Evolutionary conservation across 2,113 vertebrate species (phyloP), one percentile per base, ranked within the genome.

Genomic region (Triplophysa rosa): DNA sequence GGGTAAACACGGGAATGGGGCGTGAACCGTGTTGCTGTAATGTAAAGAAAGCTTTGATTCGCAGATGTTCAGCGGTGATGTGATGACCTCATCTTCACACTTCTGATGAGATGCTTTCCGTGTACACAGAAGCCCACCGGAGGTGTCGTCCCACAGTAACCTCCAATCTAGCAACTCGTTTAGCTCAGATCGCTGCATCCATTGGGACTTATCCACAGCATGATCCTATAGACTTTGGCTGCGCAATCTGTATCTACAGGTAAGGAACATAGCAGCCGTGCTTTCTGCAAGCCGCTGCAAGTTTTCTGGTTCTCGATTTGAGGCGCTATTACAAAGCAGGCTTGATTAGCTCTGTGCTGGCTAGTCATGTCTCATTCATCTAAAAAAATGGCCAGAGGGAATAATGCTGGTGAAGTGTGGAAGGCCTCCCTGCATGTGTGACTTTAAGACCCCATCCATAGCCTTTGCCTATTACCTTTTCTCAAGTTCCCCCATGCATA

Each of bases 341-440:
- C 63, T 52, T 78, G 47, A 83, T 80, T 78, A 80, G 71, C 78
- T 82, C 80, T 59, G 67, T 54, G 66, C 74, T 45, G 54, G 68
- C 68, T 75, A 83, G 78, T 80, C 78, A 80, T 52, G 64, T 80
- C 71, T 80, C 37, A 74, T 80, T 77, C 67, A 68, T 71, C 73
- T 65, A 67, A 67, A 19, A 64, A 64, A 76, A 77, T 80, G 42
- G 49, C 70, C 14, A 54, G 42, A 40, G 81, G 80, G 13, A 56
- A 58, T 29, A 59, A 62, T 40, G 29, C 26, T 54, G 49, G 68
- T n/a, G 62, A 76, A 65, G 78, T 71, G 78, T 66, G 71, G 72
- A 74, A 62, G 72, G 24, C 26, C 61, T 64, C 68, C 21, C 61
- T 72, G 68, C 78, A 70, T 71, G 68, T 64, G 68, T 64, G 68